These are phyloP conservation scores for Pseudorasbora parva DNA, from an alignment of 2,113 vertebrate species.

Conservation along the genomic window DNA sequence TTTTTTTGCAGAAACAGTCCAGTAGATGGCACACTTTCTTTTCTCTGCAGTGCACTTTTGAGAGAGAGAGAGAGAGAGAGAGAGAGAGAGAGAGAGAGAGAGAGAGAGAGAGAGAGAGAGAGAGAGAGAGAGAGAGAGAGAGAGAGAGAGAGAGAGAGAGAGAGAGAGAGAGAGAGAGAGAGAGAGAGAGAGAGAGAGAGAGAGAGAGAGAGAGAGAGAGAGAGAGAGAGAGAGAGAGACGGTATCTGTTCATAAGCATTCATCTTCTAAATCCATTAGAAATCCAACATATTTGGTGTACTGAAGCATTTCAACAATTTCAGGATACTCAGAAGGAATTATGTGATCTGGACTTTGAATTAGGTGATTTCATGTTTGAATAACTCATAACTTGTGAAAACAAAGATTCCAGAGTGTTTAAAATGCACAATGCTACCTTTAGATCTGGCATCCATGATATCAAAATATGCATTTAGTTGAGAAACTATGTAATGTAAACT, in stretches of 20 bases:
- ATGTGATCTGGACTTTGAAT: slow-evolving; percentile 28
- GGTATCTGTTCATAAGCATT: slow-evolving; percentile 22
- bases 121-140: not conserved
- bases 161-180: not conserved
- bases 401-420: not conserved
- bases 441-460: not conserved
- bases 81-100: not conserved
- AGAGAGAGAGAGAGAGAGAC: not conserved
- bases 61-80: too few relatives aligned
- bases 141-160: not conserved
- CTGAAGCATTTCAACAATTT: slow-evolving; percentile 30
- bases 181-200: not conserved
- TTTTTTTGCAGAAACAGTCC: slow-evolving; percentile 46
- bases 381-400: slow-evolving; percentile 17
- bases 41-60: slow-evolving; percentile 33
- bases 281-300: slow-evolving; percentile 31
- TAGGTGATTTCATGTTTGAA: not conserved
- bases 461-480: not conserved
- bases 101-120: not conserved
- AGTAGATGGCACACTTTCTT: slow-evolving; percentile 73
- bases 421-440: not conserved
- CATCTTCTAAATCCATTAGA: slow-evolving; percentile 24
- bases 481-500: not conserved
- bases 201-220: too few relatives aligned
- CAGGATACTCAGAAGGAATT: slow-evolving; percentile 10